Percentiles rank a stretch among this genome's conserved stretches.
Evolutionary conservation across 2,113 vertebrate genomes (phyloP).

Genomic region (Vulpes lagopus): DNA sequence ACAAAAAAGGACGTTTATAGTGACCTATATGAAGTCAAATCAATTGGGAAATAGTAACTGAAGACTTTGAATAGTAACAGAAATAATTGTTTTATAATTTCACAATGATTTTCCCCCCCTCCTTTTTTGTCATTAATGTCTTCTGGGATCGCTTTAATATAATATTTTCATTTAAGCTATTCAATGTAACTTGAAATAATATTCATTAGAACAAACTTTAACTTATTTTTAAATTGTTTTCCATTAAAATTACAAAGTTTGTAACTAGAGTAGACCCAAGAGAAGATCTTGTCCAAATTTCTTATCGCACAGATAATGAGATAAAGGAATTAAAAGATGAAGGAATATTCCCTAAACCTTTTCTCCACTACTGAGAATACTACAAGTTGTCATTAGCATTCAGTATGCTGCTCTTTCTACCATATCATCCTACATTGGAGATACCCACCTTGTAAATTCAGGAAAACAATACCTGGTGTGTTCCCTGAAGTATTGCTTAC

Average conservation of each 20-base stretch:
- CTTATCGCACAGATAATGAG: slow-evolving; percentile 33
- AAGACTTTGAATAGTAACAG: background rate
- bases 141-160: background rate
- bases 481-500: background rate
- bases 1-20: background rate
- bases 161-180: slow-evolving; percentile 3
- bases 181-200: slow-evolving; percentile 7
- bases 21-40: background rate
- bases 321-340: slow-evolving; percentile 9
- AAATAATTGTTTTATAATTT: slow-evolving; percentile 18
- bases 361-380: background rate
- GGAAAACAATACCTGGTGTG: background rate
- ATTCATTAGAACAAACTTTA: slow-evolving; percentile 12
- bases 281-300: slow-evolving; percentile 40
- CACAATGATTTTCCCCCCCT: background rate
- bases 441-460: background rate
- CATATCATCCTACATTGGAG: background rate
- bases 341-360: background rate
- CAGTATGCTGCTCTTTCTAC: background rate
- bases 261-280: background rate
- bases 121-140: background rate
- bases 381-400: background rate
- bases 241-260: slow-evolving; percentile 38
- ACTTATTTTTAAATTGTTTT: slow-evolving; percentile 51
- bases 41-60: background rate